Base-by-base conservation (phyloP, 2,888 invertebrate genomes). In the Ophion obscuratus region DNA sequence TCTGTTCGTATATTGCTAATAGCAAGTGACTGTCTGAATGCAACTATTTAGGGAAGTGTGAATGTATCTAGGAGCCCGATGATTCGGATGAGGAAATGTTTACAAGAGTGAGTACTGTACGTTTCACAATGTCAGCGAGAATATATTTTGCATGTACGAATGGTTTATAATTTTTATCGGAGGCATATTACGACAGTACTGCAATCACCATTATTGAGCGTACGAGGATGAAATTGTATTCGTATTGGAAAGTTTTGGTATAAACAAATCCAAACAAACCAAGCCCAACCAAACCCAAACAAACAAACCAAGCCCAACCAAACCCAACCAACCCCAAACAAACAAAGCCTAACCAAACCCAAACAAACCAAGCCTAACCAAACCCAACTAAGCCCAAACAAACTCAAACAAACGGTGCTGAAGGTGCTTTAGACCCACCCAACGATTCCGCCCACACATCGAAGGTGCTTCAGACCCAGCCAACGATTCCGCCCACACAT, bases 81-180 rank as follows among this genome's bases (percentile, higher is more conserved):
- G 20, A 68, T 44, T 24, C 47, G 68, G 20, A 68, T 44, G 10
- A 68, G 68, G 6, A 68, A 70, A 70, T 70, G 53, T 27, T 57
- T 17, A 53, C 57, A 57, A 31, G 71, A 27, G 31, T 71, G 57
- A 17, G 71, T 31, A 31, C 7, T 5, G 71, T 57, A 71, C n/a
- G 57, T 71, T 68, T 68, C 2, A 47, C 10, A 68, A 44, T 20
- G 47, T 71, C 57, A 71, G 53, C 53, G 31, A 71, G 71, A 71
- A 17, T 57, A 71, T 71, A 71, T 71, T n/a, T 2, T 7, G 27
- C 71, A 71, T 71, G 71, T 71, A 71, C 71, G 57, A 57, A 71
- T 71, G 57, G 71, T 57, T 71, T 17, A 71, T 36, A 71, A 71
- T 31, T 53, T 71, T 57, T 68, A 20, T 20, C 44, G 44, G 20